Conservation (phyloP, 2,113 vertebrate genomes). For the Brevimyrus niger region DNA sequence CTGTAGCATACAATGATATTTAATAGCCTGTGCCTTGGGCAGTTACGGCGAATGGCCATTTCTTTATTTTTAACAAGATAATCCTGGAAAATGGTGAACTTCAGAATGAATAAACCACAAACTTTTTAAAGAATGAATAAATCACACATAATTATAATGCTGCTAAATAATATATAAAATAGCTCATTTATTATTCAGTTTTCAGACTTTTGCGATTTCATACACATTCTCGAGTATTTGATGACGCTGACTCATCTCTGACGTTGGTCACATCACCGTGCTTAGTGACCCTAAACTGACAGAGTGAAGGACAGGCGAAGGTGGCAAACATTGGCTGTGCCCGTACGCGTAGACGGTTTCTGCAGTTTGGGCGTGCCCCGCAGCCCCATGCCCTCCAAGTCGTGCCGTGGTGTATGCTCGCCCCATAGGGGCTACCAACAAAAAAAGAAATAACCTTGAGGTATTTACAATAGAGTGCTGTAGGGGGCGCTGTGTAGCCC, state of each 20-base stretch:
- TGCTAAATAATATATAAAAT: background rate
- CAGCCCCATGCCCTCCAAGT: too few species aligned
- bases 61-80: background rate
- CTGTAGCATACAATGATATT: background rate
- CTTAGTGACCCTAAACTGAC: background rate
- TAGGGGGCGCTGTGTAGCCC: background rate
- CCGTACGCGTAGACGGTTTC: background rate
- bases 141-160: background rate
- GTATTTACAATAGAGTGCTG: background rate
- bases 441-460: background rate
- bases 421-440: too few species aligned
- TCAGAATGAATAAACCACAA: background rate
- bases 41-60: background rate
- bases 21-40: background rate
- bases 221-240: background rate
- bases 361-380: background rate
- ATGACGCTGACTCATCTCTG: background rate
- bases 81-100: background rate
- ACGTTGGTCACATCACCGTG: background rate
- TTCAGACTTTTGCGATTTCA: background rate
- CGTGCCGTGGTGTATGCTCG: too few species aligned
- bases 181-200: background rate
- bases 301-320: background rate
- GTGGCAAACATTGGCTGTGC: background rate
- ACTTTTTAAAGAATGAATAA: background rate